Evolutionary conservation across 2,113 vertebrate species (phyloP), one percentile per base, ranked within the genome.

Genomic region (Ictidomys tridecemlineatus): DNA sequence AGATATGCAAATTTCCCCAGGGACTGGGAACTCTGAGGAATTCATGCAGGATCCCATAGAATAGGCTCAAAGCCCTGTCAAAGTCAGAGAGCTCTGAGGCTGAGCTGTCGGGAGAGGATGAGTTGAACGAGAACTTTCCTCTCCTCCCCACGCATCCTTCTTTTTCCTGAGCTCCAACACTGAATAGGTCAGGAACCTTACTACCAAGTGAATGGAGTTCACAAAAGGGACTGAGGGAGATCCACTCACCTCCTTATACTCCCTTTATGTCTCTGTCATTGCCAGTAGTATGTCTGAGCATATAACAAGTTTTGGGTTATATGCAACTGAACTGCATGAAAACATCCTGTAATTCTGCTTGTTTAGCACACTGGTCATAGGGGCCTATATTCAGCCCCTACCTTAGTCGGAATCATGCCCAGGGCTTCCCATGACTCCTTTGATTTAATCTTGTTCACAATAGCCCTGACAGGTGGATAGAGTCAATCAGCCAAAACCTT

Each of bases 51-150:
- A 5, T 32, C 53, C 34, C 22, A 12, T 7, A 2, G 42, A 3
- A 37, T 17, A 78, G 28, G 20, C 8, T 89, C 4, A 37, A 88
- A 51, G 2, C 5, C 13, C n/a, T 39, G n/a, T 30, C 11, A 69
- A 85, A 48, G 30, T 5, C 30, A 51, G 79, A 63, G 13, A 58
- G 10, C 26, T 26, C 20, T 37, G 20, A 70, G 18, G 14, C 8
- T 56, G 14, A 78, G 37, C 4, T 20, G 20, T 32, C 0, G 1
- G 48, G 22, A 78, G 2, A 82, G 0, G 8, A 58, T 77, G 37
- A 58, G 14, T 37, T 0, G 0, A n/a, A 22, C 1, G 0, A 58
- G 63, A 80, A 82, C 18, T 56, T 65, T n/a, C 24, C 2, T 8
- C 4, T 73, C 45, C 7, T 4, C 20, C 2, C 82, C 10, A 18